Evolutionary conservation across 2,113 vertebrate species (phyloP).

Genomic region (Dipodomys ordii): DNA sequence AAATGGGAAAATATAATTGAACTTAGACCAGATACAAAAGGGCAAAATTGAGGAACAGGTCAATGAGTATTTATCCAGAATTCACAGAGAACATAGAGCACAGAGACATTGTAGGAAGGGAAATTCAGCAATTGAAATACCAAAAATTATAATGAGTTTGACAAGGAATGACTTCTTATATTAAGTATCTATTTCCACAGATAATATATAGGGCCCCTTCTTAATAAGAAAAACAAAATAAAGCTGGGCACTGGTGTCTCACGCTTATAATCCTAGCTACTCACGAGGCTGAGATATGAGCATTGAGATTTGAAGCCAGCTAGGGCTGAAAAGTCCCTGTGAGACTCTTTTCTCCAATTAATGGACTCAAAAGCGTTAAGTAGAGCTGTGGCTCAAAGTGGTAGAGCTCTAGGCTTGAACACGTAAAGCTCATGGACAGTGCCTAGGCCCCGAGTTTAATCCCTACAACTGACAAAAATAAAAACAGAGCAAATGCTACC

Average conservation of each 20-base stretch:
- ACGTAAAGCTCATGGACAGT: too few species aligned
- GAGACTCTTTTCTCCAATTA: too few species aligned
- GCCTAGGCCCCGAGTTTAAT: too few species aligned
- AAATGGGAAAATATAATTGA: neutral
- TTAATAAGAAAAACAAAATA: neutral
- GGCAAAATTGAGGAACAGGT: neutral
- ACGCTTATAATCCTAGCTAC: too few species aligned
- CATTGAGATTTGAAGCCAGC: too few species aligned
- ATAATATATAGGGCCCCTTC: neutral
- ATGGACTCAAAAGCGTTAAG: too few species aligned
- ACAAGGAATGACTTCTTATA: neutral
- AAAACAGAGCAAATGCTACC: constrained; percentile 10
- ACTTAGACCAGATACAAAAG: neutral
- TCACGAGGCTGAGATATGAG: too few species aligned
- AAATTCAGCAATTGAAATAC: neutral
- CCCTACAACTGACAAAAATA: too few species aligned
- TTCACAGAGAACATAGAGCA: neutral
- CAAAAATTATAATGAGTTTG: neutral
- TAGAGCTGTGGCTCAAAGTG: too few species aligned
- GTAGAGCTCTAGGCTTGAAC: too few species aligned
- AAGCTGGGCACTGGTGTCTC: too few species aligned
- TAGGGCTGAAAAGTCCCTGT: too few species aligned
- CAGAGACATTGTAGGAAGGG: neutral
- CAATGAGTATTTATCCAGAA: neutral
- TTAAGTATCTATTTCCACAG: neutral